These are phyloP conservation scores for Huso huso DNA, from an alignment of 2,797 vertebrate genomes.

Conservation along the genomic window DNA sequence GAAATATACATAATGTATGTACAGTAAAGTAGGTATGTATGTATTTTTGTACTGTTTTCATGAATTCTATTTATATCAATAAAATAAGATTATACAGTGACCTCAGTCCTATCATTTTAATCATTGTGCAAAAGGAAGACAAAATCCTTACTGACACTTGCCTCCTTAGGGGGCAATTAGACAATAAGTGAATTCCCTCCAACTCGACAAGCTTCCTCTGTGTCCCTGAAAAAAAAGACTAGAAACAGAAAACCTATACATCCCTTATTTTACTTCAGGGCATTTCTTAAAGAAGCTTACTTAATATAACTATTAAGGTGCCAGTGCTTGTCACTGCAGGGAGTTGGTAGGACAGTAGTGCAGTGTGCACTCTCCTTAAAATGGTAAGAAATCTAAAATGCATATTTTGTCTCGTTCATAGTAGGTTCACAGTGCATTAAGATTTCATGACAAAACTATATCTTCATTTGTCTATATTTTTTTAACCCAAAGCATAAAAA, in stretches of 20 bases:
- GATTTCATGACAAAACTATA: no score
- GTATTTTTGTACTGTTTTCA: slow-evolving; percentile 37
- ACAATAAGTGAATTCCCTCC: slow-evolving; percentile 59
- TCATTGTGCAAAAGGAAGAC: slow-evolving; percentile 75
- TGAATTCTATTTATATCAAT: slow-evolving; percentile 82
- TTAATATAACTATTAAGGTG: background rate
- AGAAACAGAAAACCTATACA: slow-evolving; percentile 33
- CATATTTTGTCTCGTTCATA: no score
- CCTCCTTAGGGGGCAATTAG: slow-evolving; percentile 68
- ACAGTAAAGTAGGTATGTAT: no score
- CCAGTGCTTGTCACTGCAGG: no score
- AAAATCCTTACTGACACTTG: slow-evolving; percentile 64
- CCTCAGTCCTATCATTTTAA: slow-evolving; percentile 76
- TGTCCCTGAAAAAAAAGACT: slow-evolving; percentile 46
- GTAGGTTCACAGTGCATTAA: no score
- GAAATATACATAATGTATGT: no score
- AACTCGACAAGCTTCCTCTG: slow-evolving; percentile 63
- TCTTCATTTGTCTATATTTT: no score
- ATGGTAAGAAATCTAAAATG: no score
- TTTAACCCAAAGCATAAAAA: no score
- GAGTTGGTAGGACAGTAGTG: no score
- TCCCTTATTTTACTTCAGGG: slow-evolving; percentile 35
- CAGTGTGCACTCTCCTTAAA: no score
- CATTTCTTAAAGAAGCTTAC: slow-evolving; percentile 22
- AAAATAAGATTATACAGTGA: slow-evolving; percentile 72